phyloP scores from a whole-genome alignment of 2,888 invertebrate genomes.

The Chromoteleia sp. region DNA sequence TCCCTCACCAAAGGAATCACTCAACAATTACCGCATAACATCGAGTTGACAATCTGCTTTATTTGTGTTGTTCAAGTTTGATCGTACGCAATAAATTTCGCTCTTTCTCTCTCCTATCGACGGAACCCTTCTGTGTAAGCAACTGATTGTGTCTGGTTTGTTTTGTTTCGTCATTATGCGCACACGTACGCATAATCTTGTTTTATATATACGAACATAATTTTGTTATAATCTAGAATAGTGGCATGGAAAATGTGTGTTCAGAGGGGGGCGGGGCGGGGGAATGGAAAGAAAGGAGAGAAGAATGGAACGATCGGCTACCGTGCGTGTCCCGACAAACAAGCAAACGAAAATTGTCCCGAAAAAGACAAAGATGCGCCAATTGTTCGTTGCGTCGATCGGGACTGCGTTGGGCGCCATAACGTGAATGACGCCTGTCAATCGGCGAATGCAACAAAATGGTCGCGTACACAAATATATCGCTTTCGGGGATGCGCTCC shows the following conservation, averaged over 20 bases:
- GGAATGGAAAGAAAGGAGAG: conserved; percentile 71
- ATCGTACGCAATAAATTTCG: conserved; percentile 12
- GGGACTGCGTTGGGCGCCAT: conserved; percentile 56
- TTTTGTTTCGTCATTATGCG: conserved; percentile 27
- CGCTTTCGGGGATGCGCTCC: conserved; percentile 57
- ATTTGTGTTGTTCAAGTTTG: conserved; percentile 15
- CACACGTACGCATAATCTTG: conserved; percentile 17
- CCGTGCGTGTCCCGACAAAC: conserved; percentile 4
- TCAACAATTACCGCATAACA: conserved; percentile 57
- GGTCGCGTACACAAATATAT: conserved; percentile 35
- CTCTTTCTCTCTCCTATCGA: conserved; percentile 23
- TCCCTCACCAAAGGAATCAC: conserved; percentile 46
- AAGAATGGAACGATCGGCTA: conserved; percentile 58
- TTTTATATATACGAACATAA: conserved; percentile 74
- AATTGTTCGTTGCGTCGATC: conserved; percentile 43
- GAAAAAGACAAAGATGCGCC: conserved; percentile 17
- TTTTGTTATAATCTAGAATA: conserved; percentile 73
- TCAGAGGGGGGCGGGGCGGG: conserved; percentile 36
- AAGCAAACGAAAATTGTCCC: not conserved
- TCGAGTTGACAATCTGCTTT: conserved; percentile 37
- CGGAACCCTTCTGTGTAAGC: conserved; percentile 28
- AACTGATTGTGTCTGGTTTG: conserved; percentile 19
- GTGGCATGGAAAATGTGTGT: conserved; percentile 77
- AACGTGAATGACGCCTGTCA: no score
- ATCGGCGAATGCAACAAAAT: no score